These are phyloP conservation scores for Onychostruthus taczanowskii DNA, from an alignment of 2,113 vertebrate genomes.

Conservation along the genomic window DNA sequence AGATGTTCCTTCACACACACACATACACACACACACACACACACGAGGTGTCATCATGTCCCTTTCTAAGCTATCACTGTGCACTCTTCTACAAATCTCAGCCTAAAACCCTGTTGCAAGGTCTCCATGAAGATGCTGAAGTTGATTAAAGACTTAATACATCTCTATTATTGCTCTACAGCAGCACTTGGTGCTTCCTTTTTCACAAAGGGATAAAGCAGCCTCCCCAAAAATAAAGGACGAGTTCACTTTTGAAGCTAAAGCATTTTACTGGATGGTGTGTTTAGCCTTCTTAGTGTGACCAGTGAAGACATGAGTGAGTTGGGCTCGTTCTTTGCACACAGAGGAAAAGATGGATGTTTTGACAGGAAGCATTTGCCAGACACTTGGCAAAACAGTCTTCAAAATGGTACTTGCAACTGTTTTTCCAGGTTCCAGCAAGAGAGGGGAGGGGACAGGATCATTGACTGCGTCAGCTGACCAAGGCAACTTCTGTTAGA, in stretches of 20 bases:
- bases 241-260: not conserved
- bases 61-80: not conserved
- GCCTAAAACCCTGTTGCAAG: not conserved
- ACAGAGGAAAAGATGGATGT: not conserved
- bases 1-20: not conserved
- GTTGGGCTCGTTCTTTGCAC: not conserved
- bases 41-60: not conserved
- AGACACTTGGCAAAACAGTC: not conserved
- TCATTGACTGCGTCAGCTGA: not conserved
- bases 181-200: not conserved
- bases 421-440: not conserved
- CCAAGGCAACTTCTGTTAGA: not conserved
- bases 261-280: not conserved
- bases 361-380: not conserved
- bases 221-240: not conserved
- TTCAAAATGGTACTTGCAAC: not conserved
- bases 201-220: not conserved
- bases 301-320: not conserved
- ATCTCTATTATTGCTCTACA: not conserved
- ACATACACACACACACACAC: not conserved
- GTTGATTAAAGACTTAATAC: not conserved
- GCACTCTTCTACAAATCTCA: not conserved
- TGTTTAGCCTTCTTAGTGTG: not conserved
- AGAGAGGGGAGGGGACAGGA: not conserved
- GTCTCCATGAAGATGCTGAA: not conserved